Base-by-base conservation (phyloP, 2,888 invertebrate genomes). In the Lithodes maja region DNA sequence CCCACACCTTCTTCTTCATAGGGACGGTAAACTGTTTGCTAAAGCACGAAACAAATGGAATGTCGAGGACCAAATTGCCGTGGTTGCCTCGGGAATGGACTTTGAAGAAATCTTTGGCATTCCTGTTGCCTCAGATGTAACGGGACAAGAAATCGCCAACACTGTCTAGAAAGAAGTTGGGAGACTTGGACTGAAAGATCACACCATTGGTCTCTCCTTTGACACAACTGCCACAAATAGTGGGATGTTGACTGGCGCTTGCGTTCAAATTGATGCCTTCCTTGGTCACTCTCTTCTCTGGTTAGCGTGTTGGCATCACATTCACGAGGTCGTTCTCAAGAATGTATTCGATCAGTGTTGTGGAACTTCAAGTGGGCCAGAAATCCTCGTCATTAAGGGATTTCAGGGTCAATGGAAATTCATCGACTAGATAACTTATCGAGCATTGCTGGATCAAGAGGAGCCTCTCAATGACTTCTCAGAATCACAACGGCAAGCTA, bases 381-480 rank as follows among this genome's bases (percentile, higher is more conserved):
- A 61, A 61, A 61, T 61, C 61, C 61, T 61, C 61, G 61, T 61
- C 61, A 7, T 61, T 12, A 61, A 61, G 61, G 12, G 61, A 61
- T 61, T 61, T 61, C 61, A 61, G 61, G 61, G 12, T 5, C 61
- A 12, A 61, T 61, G 61, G 61, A 61, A 61, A 61, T 61, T 61
- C 61, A 61, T 61, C 12, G 61, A 61, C 61, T 12, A 12, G 61
- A 61, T 7, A 12, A 7, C 61, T 12, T 61, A 61, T 61, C 12
- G 74, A 5, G n/a, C 74, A n/a, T 74, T 74, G 74, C n/a, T 74
- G 74, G 74, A 74, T 74, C 74, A 74, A 74, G 74, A 74, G n/a
- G 74, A 74, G 74, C n/a, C 74, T 74, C 74, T 74, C 74, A 17
- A 74, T 74, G 74, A 74, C 74, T 74, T 74, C 33, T 74, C 74